Evolutionary conservation across 2,113 vertebrate genomes (phyloP).

Genomic region (Gymnorhina tibicen): DNA sequence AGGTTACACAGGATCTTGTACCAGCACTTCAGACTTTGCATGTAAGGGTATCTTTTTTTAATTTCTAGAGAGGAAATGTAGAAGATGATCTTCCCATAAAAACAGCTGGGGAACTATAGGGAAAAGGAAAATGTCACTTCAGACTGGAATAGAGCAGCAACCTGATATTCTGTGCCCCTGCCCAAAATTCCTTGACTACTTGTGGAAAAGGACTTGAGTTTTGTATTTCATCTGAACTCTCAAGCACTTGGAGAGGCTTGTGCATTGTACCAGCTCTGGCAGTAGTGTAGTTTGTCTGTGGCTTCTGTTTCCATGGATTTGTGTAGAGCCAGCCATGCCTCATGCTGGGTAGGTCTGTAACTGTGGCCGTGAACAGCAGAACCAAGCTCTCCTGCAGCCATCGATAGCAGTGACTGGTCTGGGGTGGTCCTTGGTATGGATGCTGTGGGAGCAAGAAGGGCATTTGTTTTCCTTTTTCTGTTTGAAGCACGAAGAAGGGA

Average conservation of each 20-base stretch:
- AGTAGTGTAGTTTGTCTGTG: neutral
- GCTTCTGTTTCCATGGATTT: neutral
- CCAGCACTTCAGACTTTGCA: slow-evolving; percentile 13
- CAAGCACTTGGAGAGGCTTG: neutral
- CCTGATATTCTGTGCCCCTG: slow-evolving; percentile 3
- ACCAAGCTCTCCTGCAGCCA: neutral
- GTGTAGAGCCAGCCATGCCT: neutral
- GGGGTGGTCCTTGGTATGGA: neutral
- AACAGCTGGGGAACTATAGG: slow-evolving; percentile 48
- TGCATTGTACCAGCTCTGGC: neutral
- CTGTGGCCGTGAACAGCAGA: neutral
- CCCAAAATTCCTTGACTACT: slow-evolving; percentile 26
- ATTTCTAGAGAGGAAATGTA: slow-evolving; percentile 47
- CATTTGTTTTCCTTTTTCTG: neutral
- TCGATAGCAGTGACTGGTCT: neutral
- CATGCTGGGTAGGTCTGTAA: neutral
- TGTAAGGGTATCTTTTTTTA: slow-evolving; percentile 32
- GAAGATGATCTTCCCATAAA: slow-evolving; percentile 48
- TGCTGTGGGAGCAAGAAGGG: neutral
- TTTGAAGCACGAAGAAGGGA: neutral
- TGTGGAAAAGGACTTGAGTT: slow-evolving; percentile 42
- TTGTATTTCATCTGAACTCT: neutral
- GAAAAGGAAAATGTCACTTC: slow-evolving; percentile 43
- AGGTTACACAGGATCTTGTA: neutral
- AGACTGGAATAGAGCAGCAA: slow-evolving; percentile 50